Evolutionary conservation across 2,113 vertebrate species (phyloP), one percentile per base, ranked within the genome.

Genomic region (Rhynchomys soricoides): DNA sequence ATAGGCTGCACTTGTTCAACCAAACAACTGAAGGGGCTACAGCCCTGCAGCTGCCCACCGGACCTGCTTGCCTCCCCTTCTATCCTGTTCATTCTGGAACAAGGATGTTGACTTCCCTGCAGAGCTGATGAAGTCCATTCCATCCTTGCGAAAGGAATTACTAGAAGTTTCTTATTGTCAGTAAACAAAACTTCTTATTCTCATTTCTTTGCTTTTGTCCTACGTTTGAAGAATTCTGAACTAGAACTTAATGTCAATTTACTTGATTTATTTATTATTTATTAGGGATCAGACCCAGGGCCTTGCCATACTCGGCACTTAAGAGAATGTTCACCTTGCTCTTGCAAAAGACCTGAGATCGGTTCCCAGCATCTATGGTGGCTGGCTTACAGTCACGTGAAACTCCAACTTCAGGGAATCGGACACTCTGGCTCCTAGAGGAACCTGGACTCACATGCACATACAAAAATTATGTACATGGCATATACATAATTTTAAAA

Each of bases 1-100:
- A 7, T 13, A 13, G 15, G 19, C 70, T 11, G 12, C 7, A 10
- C 43, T 48, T 17, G 19, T 16, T 31, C 9, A 37, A 4, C 2
- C 55, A 59, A 68, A 16, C 5, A 7, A 17, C 10, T 29, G 0
- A 37, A n/a, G 16, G 68, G 68, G 68, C 34, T 5, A 48, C 29
- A 17, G 6, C 31, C 1, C 0, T 5, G 19, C 45, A 26, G 22
- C 57, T 62, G 26, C 50, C 17, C 0, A 0, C 0, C 2, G 5
- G 16, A 43, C 10, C 11, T 11, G 7, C 24, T 2, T 19, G 19
- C 26, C 15, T 73, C 21, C 43, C 66, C 26, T 48, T 6, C 52
- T 2, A 1, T 10, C 59, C 55, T 40, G 26, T 22, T 1, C 11
- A 4, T 57, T 57, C 74, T 37, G 37, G 45, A 73, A 50, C 50